Base-by-base conservation (phyloP, 2,888 invertebrate species). In the Archips crataeganus region DNA sequence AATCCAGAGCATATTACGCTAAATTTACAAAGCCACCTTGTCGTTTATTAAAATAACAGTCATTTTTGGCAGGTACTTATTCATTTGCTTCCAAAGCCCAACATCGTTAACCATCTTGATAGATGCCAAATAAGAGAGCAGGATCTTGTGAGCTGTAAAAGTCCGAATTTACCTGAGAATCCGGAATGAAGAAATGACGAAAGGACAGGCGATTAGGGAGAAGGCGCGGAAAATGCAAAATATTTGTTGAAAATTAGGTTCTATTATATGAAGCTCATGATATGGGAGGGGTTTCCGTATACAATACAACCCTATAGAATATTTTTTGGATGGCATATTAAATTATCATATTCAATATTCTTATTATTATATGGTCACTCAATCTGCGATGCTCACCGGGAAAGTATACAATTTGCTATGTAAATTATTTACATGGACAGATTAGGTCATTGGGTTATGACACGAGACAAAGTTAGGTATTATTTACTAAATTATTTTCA, bases 41-140 rank as follows among this genome's bases (percentile, higher is more conserved):
- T 23, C 23, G n/a, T n/a, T n/a, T n/a, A n/a, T n/a, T n/a, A n/a
- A n/a, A n/a, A n/a, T n/a, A n/a, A n/a, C n/a, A n/a, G n/a, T n/a
- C 23, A 23, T 23, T 23, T 23, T 23, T 23, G 23, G n/a, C n/a
- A n/a, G n/a, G n/a, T n/a, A n/a, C n/a, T n/a, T n/a, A n/a, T n/a
- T n/a, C n/a, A n/a, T n/a, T n/a, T n/a, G n/a, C n/a, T n/a, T n/a
- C n/a, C n/a, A n/a, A n/a, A n/a, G n/a, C n/a, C n/a, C n/a, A n/a
- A n/a, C n/a, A n/a, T n/a, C n/a, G n/a, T n/a, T 68, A 62, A 72
- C 63, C 63, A 68, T 67, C 47, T 23, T 62, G 67, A 67, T 67
- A 62, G 6, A 54, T 8, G 2, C 13, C n/a, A 3, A 49, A n/a
- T 49, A 49, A 49, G 49, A 39, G 5, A n/a, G 49, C 23, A 23